Evolutionary conservation across 2,888 invertebrate species (phyloP).

Genomic region (Agriopis leucophaearia): DNA sequence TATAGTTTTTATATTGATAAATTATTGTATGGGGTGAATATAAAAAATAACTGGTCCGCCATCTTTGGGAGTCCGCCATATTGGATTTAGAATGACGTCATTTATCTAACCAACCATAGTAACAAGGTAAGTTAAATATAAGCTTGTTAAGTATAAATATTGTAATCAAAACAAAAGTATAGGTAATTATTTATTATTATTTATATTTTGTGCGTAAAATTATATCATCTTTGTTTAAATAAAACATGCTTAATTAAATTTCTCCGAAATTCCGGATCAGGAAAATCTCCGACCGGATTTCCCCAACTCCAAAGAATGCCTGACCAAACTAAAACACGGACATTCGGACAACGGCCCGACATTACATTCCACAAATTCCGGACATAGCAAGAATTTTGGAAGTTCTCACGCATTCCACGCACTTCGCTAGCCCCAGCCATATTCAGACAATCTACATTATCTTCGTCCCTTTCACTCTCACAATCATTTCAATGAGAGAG

Average conservation of each 20-base stretch:
- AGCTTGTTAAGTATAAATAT: no score
- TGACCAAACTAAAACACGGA: slow-evolving; percentile 9
- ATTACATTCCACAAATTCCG: slow-evolving; percentile 1
- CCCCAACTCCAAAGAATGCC: slow-evolving; percentile 1
- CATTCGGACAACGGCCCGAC: slow-evolving; percentile 10
- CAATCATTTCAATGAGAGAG: not conserved
- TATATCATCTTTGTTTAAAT: not conserved
- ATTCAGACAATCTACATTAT: not conserved
- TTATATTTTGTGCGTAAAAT: not conserved
- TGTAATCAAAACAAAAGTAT: not conserved
- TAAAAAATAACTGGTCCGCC: no score
- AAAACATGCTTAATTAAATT: slow-evolving; percentile 6
- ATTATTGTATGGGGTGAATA: no score
- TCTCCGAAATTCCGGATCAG: slow-evolving; percentile 5
- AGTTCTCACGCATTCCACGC: slow-evolving; percentile 6
- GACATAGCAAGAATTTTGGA: slow-evolving; percentile 6
- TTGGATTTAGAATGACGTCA: no score
- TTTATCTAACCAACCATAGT: no score
- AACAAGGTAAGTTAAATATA: no score
- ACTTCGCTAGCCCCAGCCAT: not conserved
- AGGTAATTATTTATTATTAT: no score
- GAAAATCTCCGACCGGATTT: slow-evolving; percentile 8
- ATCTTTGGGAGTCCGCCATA: no score
- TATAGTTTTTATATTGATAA: no score
- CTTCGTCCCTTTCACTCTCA: not conserved